Percentiles rank a stretch among this genome's conserved stretches.
Evolutionary conservation across 2,113 vertebrate genomes (phyloP).

Genomic region (Zosterops japonicus): DNA sequence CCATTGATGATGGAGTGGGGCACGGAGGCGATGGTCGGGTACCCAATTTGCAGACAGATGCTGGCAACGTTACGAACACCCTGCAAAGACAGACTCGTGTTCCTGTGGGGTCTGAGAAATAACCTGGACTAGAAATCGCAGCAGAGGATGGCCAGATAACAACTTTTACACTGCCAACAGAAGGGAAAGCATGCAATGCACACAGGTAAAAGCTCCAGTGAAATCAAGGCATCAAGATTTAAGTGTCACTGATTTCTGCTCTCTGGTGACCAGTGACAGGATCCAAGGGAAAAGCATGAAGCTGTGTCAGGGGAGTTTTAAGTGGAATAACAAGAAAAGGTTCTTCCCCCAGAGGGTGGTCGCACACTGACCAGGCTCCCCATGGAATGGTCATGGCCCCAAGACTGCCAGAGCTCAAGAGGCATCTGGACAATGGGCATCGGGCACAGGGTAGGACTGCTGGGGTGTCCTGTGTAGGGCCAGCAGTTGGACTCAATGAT

Average conservation of each 20-base stretch:
- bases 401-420: not conserved
- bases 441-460: not conserved
- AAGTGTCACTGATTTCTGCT: not conserved
- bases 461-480: not conserved
- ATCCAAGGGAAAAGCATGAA: rapidly evolving
- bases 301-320: not conserved
- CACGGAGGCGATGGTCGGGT: constrained; percentile 93
- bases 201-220: not conserved
- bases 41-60: constrained; percentile 95
- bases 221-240: not conserved
- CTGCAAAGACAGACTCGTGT: constrained; percentile 37
- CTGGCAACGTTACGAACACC: constrained; percentile 97
- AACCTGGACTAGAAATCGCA: rapidly evolving
- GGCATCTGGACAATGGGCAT: not conserved
- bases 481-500: not conserved
- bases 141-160: not conserved
- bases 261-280: not conserved
- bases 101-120: not conserved
- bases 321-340: not conserved
- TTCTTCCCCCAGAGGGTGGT: not conserved
- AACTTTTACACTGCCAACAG: rapidly evolving
- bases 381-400: not conserved
- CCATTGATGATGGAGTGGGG: constrained; percentile 94
- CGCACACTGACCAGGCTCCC: rapidly evolving
- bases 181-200: rapidly evolving